These are phyloP conservation scores for Mus minutoides DNA, from an alignment of 2,797 vertebrate species.

Conservation along the genomic window DNA sequence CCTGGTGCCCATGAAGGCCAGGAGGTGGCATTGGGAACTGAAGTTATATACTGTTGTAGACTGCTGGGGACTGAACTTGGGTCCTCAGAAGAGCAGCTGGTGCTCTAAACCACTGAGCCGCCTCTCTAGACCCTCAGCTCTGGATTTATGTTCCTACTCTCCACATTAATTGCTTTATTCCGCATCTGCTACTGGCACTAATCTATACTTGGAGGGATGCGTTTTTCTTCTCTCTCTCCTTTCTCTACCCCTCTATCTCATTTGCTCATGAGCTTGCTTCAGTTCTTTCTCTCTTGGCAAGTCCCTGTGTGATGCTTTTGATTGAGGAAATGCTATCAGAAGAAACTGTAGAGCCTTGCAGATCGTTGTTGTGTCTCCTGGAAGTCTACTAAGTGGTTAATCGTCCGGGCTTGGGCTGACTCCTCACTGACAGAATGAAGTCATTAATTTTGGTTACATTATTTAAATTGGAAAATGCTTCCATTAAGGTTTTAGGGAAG, in stretches of 20 bases:
- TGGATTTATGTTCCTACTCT: background rate
- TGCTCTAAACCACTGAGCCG: too few relatives aligned
- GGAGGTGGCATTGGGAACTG: background rate
- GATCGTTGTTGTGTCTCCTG: conserved; percentile 22
- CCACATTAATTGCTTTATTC: background rate
- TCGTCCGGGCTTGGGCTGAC: conserved; percentile 7
- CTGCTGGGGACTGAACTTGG: background rate
- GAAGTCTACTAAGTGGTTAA: conserved; percentile 31
- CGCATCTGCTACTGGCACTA: background rate
- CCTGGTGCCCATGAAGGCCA: background rate
- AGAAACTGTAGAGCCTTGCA: background rate
- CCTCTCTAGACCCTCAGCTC: background rate
- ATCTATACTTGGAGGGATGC: background rate
- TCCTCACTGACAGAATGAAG: background rate
- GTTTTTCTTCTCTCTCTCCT: background rate
- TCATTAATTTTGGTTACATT: background rate
- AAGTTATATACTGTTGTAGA: background rate
- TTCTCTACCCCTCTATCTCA: too few relatives aligned
- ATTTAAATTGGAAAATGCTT: conserved; percentile 36
- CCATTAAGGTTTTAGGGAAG: background rate
- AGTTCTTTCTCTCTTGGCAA: conserved; percentile 46
- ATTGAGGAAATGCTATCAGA: conserved; percentile 31
- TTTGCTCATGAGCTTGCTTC: background rate
- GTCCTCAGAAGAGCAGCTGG: background rate
- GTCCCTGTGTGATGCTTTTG: conserved; percentile 62